Conservation (phyloP, 1,140 invertebrate species). For the Chironomus striatipennis region DNA sequence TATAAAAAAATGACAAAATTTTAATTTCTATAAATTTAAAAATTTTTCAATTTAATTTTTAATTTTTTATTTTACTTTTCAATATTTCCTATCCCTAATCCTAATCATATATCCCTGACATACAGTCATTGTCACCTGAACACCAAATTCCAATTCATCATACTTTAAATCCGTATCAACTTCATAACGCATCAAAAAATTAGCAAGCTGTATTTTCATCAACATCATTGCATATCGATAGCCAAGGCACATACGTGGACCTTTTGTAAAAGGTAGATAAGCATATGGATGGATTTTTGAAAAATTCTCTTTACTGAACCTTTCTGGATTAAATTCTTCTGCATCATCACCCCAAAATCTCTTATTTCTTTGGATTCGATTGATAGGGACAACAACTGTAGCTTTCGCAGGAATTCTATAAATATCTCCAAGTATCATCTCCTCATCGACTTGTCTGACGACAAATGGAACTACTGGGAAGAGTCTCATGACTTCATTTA, state of each 20-base stretch:
- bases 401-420: slow-evolving; percentile 31
- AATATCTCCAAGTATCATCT: slow-evolving; percentile 29
- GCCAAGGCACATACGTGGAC: slow-evolving; percentile 37
- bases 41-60: background rate
- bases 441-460: slow-evolving; percentile 25
- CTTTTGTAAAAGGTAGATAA: slow-evolving; percentile 37
- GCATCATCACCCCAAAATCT: slow-evolving; percentile 34
- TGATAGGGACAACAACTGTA: slow-evolving; percentile 31
- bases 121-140: background rate
- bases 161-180: background rate
- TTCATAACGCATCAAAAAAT: background rate
- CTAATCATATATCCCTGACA: background rate
- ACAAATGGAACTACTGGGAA: slow-evolving; percentile 32
- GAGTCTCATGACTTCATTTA: slow-evolving; percentile 51
- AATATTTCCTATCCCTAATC: background rate
- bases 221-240: slow-evolving; percentile 34
- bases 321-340: slow-evolving; percentile 35
- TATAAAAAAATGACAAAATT: background rate
- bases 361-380: slow-evolving; percentile 33
- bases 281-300: slow-evolving; percentile 33
- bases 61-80: too few relatives aligned
- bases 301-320: slow-evolving; percentile 33
- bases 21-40: background rate
- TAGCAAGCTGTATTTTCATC: slow-evolving; percentile 34
- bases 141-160: background rate